A percentile compares a stretch with the other conserved stretches of the same genome.
Conservation (phyloP, 1,140 invertebrate species). For the Scaptomyza montana region DNA sequence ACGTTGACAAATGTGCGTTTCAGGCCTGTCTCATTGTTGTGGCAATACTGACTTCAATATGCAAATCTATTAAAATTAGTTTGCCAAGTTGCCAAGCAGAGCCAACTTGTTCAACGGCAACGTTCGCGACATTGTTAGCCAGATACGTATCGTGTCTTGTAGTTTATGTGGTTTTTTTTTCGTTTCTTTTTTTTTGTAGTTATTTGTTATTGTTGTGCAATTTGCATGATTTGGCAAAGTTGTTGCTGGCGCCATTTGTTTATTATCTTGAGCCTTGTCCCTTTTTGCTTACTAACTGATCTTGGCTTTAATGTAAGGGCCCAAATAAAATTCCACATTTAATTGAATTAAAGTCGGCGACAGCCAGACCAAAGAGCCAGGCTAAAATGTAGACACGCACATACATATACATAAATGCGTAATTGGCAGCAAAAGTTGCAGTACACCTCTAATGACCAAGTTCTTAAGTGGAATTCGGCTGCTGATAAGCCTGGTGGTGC, state of each 20-base stretch:
- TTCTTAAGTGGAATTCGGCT: slow-evolving; percentile 64
- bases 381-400: slow-evolving; percentile 10
- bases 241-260: slow-evolving; percentile 69
- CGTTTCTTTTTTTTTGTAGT: background rate
- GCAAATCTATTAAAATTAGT: slow-evolving; percentile 80
- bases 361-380: slow-evolving; percentile 19
- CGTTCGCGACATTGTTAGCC: slow-evolving; percentile 25
- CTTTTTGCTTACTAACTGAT: slow-evolving; percentile 57
- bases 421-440: slow-evolving; percentile 61
- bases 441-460: slow-evolving; percentile 29
- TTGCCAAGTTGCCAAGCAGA: slow-evolving; percentile 54
- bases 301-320: slow-evolving; percentile 55
- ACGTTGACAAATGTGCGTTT: slow-evolving; percentile 78
- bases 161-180: slow-evolving; percentile 15
- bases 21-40: slow-evolving; percentile 73
- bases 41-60: slow-evolving; percentile 76
- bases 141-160: slow-evolving; percentile 63
- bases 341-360: slow-evolving; percentile 73
- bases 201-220: slow-evolving; percentile 54
- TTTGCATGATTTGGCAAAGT: slow-evolving; percentile 74
- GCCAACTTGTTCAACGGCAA: slow-evolving; percentile 12
- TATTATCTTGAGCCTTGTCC: slow-evolving; percentile 36
- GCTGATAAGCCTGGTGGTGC: slow-evolving; percentile 51
- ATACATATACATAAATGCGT: slow-evolving; percentile 26
- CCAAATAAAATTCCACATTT: slow-evolving; percentile 60